Evolutionary conservation across 2,888 invertebrate genomes (phyloP), one percentile per base, ranked within the genome.

Genomic region (Drosophila meridionalis): DNA sequence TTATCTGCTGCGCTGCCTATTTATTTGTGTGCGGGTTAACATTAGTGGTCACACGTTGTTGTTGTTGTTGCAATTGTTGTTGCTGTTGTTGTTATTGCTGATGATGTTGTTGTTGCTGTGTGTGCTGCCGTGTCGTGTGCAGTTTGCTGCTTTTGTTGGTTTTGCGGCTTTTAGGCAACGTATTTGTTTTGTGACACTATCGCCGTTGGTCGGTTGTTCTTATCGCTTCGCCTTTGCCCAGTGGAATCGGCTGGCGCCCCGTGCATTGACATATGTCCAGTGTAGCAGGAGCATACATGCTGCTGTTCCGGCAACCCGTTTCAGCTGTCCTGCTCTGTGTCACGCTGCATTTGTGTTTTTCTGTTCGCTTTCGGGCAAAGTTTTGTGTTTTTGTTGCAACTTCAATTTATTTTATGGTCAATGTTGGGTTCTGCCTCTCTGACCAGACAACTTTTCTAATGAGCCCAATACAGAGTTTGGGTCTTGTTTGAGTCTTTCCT

Each of bases 111-210:
- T 52, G 47, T 62, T 77, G 68, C 53, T 67, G 52, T 66, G 32
- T 58, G 56, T 71, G 61, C 56, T 69, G 73, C 50, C 61, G 65
- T 73, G 45, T 59, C 63, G 71, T 72, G 72, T 79, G 52, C 61
- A 71, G 62, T 79, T 78, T 78, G 78, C 60, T 81, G 76, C 76
- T 73, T 20, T 48, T 38, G 80, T 76, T 78, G 81, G 82, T 75
- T 83, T 89, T 85, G 87, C 78, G 87, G 87, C 71, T 83, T 86
- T 79, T 85, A 73, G 87, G 83, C 79, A 88, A 86, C 80, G 83
- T 88, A 89, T 87, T 89, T 88, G 88, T 83, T 81, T 76, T 89
- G 85, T 63, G 85, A 83, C 88, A 87, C 82, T 78, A 80, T 87
- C 82, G 82, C 75, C 58, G 56, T 70, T 68, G 81, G 82, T 66